Evolutionary conservation across 2,113 vertebrate genomes (phyloP), one percentile per base, ranked within the genome.

Genomic region (Campylomormyrus numenius): DNA sequence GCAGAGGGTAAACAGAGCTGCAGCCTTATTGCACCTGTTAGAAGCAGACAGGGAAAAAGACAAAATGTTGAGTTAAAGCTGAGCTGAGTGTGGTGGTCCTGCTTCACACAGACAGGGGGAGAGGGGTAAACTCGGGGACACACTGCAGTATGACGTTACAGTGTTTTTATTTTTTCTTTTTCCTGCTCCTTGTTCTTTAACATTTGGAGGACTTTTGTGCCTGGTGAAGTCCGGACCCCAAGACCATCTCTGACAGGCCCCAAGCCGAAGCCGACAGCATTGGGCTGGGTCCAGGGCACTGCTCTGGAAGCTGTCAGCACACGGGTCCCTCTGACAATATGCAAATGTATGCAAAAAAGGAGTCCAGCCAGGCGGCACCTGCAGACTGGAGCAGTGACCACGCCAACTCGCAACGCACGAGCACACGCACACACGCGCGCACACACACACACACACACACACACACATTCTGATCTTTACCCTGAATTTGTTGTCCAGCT

Each of bases 311-410:
- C 96, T 95, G 95, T 95, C 94, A 95, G 94, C 91, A 56, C 93
- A 56, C 92, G 39, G 91, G 93, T 93, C 94, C 90, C 90, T 94
- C 95, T 96, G 96, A 96, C 96, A 95, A 92, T 94, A 96, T 96
- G 96, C 96, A 94, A 96, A 96, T 96, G 88, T 95, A 96, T 96
- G 96, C 93, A 95, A 96, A 96, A 93, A 92, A 96, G 88, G 92
- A 94, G 94, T 94, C 92, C 93, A 93, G 93, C 94, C 94, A 94
- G 93, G 94, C 94, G 93, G 92, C 92, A 96, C 88, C 84, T 88
- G 83, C 88, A 89, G 46, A 89, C 49, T 42, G 49, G 77, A 24
- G 45, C 70, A 89, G 80, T 53, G 93, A 90, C 93, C 90, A 86
- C 94, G 93, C 93, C 90, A 85, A 90, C 85, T 92, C 91, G 70